A percentile compares a stretch with the other conserved stretches of the same genome.
These are phyloP conservation scores for Drosophila rhopaloa DNA, from an alignment of 1,140 invertebrate species.

Conservation along the genomic window DNA sequence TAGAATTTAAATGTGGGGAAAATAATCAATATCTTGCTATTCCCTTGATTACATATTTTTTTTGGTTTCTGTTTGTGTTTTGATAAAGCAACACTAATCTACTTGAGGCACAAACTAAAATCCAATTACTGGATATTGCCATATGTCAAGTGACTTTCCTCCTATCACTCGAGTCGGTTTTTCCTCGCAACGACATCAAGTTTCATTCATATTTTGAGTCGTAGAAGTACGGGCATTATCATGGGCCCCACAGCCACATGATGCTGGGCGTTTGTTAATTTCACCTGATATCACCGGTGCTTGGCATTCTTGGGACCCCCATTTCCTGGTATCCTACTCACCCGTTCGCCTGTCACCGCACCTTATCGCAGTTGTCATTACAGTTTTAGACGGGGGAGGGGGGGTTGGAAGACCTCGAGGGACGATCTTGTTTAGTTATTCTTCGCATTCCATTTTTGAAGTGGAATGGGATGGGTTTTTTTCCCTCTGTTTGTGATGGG, in stretches of 20 bases:
- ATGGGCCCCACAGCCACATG: not conserved
- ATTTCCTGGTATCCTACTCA: slow-evolving; percentile 54
- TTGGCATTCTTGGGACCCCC: slow-evolving; percentile 29
- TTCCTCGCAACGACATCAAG: not conserved
- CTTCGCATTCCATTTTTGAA: slow-evolving; percentile 46
- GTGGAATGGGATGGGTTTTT: not conserved
- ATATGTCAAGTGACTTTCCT: not conserved
- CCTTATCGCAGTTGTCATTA: slow-evolving; percentile 37
- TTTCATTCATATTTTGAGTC: slow-evolving; percentile 4
- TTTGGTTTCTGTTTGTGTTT: no score
- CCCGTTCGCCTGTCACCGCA: slow-evolving; percentile 17
- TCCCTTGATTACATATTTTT: no score
- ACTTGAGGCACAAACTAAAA: not conserved
- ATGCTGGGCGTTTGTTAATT: slow-evolving; percentile 12
- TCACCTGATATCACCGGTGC: slow-evolving; percentile 35
- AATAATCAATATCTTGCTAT: no score
- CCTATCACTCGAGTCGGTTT: no score
- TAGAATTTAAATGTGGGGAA: no score
- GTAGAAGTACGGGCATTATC: slow-evolving; percentile 12
- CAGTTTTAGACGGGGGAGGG: not conserved
- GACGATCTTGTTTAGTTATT: slow-evolving; percentile 24
- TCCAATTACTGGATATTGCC: not conserved
- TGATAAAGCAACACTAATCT: no score
- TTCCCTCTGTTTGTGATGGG: slow-evolving; percentile 1
- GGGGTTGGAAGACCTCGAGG: not conserved